Base-by-base conservation (phyloP, 2,797 vertebrate species). In the Megaceryle alcyon region DNA sequence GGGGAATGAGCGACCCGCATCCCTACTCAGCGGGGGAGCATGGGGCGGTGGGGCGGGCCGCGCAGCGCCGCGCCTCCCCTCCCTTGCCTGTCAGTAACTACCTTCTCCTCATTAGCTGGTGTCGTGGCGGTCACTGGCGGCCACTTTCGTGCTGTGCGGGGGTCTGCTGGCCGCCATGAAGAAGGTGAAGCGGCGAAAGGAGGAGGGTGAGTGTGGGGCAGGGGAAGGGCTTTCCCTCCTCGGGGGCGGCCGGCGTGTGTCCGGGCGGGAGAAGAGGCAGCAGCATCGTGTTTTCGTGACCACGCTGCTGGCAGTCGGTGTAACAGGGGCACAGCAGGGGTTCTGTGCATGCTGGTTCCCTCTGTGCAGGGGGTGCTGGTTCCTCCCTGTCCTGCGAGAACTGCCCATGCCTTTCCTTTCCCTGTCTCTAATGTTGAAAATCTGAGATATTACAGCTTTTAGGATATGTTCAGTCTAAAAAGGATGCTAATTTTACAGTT, bases 61-160 rank as follows among this genome's bases (percentile, higher is more conserved):
- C 0, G 7, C 44, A 10, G 44, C 20, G 20, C 12, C 2, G 6
- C 8, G 7, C 49, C 49, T 25, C 15, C 25, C 7, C 29, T 4
- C 7, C 7, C 2, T 16, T 41, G 26, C 12, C 51, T 0, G 23
- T n/a, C 63, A 10, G 46, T 61, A 7, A 86, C 6, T 7, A 14
- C 78, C 65, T 57, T 94, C 92, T 91, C 73, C 71, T 96, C 66
- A 70, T 71, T 98, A 99, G 99, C 98, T 99, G 28, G 99, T 99
- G 89, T 99, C 99, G 2, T 99, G 99, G 99, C 99, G 98, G 95
- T 99, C 99, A 70, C 97, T 99, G 91, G 99, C 98, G 1, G 21
- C 99, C 61, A 99, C 99, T 0, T 98, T 98, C 95, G 98, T 98
- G 11, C 64, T 99, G 18, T 99, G 99, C 12, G 99, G 99, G 18